Evolutionary conservation across 2,797 vertebrate genomes (phyloP), one percentile per base, ranked within the genome.

Genomic region (Sternarchorhynchus goeldii): DNA sequence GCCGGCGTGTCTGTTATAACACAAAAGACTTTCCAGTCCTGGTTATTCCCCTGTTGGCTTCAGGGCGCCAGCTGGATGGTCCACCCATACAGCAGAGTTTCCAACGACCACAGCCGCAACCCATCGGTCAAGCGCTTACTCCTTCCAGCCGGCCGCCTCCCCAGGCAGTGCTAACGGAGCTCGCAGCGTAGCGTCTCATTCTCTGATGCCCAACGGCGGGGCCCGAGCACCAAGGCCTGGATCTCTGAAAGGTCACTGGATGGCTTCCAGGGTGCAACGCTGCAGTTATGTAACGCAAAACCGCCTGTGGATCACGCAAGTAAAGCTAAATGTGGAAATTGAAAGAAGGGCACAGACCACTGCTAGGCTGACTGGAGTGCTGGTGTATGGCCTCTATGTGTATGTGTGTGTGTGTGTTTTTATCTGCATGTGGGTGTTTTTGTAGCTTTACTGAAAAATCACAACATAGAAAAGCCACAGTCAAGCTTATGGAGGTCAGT

Each of bases 241-340:
- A 67, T 21, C 84, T 82, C 69, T 68, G 63, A 86, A 85, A 88
- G 87, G 85, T 86, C 83, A 81, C 75, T 74, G 82, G 82, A 83
- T 57, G 60, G 3, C 10, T 56, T 74, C 84, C 87, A 84, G 79
- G 12, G 4, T 25, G 17, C 74, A 63, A 75, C 58, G 32, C 70
- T 53, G 65, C 64, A 36, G 81, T 86, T 80, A 85, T 81, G 79
- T 84, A 80, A 87, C 81, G 77, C 66, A 39, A 81, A 75, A 64
- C 67, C 31, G 59, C 60, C 59, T 75, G 21, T 7, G 45, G 73
- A 60, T 75, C 84, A 76, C 66, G 73, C 74, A 76, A 79, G 75
- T 56, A 21, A 21, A 36, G 73, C 73, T 80, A 76, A 80, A 80
- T 59, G 45, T 56, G 60, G 79, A 76, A 65, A 59, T 16, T 25